Percentiles rank a stretch among this genome's conserved stretches.
phyloP scores from a whole-genome alignment of 1,140 invertebrate genomes.

The Monochamus saltuarius region DNA sequence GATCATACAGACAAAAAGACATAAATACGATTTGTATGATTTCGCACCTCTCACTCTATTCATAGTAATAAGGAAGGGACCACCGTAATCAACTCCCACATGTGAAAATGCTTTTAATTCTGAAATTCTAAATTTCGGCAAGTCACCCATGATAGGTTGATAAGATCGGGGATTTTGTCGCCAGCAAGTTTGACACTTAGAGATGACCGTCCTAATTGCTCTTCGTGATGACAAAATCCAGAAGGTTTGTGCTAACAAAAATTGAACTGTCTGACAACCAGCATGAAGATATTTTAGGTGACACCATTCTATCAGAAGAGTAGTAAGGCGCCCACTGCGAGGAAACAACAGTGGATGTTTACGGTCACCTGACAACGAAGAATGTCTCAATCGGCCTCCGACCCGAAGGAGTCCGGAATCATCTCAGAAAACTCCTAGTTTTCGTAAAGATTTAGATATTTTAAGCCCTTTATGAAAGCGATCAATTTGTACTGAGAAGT shows the following conservation, averaged over 20 bases:
- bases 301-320: slow-evolving; percentile 9
- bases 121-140: slow-evolving; percentile 35
- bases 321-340: neutral
- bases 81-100: slow-evolving; percentile 14
- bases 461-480: neutral
- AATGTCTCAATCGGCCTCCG: slow-evolving; percentile 11
- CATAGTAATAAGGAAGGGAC: slow-evolving; percentile 10
- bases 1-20: slow-evolving; percentile 24
- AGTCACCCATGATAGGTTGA: slow-evolving; percentile 24
- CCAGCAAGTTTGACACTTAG: slow-evolving; percentile 17
- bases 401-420: slow-evolving; percentile 3
- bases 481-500: neutral
- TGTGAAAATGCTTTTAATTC: slow-evolving; percentile 36
- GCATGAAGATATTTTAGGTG: slow-evolving; percentile 32
- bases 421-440: slow-evolving; percentile 1
- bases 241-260: slow-evolving; percentile 11
- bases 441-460: slow-evolving; percentile 5
- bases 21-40: neutral
- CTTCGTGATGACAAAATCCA: slow-evolving; percentile 13
- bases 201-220: neutral
- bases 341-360: slow-evolving; percentile 17
- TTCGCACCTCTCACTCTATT: neutral
- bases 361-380: neutral
- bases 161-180: slow-evolving; percentile 2
- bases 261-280: slow-evolving; percentile 34